Evolutionary conservation across 2,888 invertebrate genomes (phyloP).

Genomic region (Lysandra coridon): DNA sequence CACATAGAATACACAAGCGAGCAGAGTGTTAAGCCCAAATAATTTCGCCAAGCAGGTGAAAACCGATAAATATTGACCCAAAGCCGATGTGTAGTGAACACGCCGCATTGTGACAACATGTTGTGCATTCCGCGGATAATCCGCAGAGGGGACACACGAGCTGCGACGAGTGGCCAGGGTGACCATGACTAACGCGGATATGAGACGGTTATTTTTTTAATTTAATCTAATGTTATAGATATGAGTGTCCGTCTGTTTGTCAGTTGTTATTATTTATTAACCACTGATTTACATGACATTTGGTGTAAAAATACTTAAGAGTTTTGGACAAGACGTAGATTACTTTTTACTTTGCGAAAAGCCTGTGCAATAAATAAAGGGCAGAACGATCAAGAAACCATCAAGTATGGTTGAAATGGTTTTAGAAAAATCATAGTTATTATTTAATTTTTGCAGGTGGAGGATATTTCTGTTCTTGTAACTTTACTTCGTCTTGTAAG

Average conservation of each 20-base stretch:
- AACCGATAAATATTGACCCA: constrained; percentile 30
- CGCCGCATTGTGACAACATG: constrained; percentile 62
- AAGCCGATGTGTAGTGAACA: constrained; percentile 27
- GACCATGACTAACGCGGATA: constrained; percentile 41
- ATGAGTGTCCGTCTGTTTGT: background rate
- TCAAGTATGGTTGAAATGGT: no score
- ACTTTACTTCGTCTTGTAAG: no score
- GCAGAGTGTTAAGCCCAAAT: constrained; percentile 33
- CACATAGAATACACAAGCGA: background rate
- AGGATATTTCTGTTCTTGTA: no score
- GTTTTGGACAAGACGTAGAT: no score
- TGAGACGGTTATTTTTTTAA: background rate
- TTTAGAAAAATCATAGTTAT: no score
- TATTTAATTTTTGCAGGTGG: no score
- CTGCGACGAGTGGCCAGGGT: constrained; percentile 57
- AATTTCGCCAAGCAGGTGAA: constrained; percentile 4
- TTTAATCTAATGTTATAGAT: background rate
- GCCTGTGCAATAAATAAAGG: no score
- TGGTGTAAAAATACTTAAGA: no score
- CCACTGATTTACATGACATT: no score
- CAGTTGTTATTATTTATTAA: no score
- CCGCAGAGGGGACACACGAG: constrained; percentile 65
- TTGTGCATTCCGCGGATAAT: constrained; percentile 74
- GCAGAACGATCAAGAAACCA: no score
- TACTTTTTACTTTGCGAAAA: no score